phyloP scores from a whole-genome alignment of 2,888 invertebrate species.

The Papilio demoleus region DNA sequence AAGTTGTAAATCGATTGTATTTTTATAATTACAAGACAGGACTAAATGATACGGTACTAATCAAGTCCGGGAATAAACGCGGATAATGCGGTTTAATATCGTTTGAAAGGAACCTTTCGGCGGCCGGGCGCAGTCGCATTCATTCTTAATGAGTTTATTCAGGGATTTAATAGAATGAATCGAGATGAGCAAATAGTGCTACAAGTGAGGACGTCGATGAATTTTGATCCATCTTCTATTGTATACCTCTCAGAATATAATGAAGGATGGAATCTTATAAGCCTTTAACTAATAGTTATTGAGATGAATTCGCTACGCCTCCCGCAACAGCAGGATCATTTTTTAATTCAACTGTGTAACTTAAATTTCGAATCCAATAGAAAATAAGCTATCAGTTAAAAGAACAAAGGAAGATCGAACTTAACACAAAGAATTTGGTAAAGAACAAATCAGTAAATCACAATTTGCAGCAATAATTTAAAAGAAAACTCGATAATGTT shows the following conservation, averaged over 20 bases:
- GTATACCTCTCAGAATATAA: slow-evolving; percentile 10
- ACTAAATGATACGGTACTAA: slow-evolving; percentile 84
- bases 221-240: slow-evolving; percentile 14
- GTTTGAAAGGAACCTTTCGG: slow-evolving; percentile 80
- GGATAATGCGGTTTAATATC: slow-evolving; percentile 81
- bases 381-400: too few species aligned
- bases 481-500: too few species aligned
- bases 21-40: slow-evolving; percentile 78
- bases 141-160: slow-evolving; percentile 82
- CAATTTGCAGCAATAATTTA: too few species aligned
- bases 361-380: too few species aligned
- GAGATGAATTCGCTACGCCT: not conserved
- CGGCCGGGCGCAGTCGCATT: slow-evolving; percentile 78
- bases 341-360: too few species aligned
- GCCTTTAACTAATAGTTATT: slow-evolving; percentile 12
- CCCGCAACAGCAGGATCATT: not conserved
- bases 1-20: slow-evolving; percentile 51
- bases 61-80: slow-evolving; percentile 80
- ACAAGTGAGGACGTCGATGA: slow-evolving; percentile 41
- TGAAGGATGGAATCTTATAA: not conserved
- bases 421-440: too few species aligned
- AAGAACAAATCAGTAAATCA: too few species aligned
- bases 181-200: slow-evolving; percentile 77
- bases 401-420: too few species aligned
- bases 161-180: slow-evolving; percentile 81